A percentile compares a stretch with the other conserved stretches of the same genome.
Evolutionary conservation across 2,888 invertebrate species (phyloP).

Genomic region (Pyrocoelia pectoralis): DNA sequence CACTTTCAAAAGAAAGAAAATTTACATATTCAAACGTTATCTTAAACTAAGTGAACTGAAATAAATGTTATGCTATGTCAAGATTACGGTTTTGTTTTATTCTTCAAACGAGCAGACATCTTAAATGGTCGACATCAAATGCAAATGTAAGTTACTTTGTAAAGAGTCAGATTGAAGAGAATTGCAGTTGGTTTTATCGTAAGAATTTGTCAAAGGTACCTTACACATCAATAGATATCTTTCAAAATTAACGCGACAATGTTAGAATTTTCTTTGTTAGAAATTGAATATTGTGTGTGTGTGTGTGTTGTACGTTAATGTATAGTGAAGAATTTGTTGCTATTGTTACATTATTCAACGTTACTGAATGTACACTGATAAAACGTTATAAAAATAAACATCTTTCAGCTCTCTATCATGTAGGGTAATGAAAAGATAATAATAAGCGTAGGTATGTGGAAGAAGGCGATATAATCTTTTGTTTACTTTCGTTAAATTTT

Average conservation of each 20-base stretch:
- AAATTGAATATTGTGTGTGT: too few relatives aligned
- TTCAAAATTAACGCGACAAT: neutral
- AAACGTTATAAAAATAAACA: too few relatives aligned
- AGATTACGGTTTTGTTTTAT: constrained; percentile 1
- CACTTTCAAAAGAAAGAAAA: neutral
- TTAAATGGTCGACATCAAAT: constrained; percentile 6
- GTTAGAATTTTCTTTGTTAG: neutral
- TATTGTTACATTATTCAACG: neutral
- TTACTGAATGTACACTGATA: too few relatives aligned
- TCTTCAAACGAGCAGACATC: neutral
- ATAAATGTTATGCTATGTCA: neutral
- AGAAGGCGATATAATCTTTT: too few relatives aligned
- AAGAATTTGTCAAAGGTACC: constrained; percentile 15
- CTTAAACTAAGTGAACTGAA: neutral
- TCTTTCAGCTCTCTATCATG: too few relatives aligned
- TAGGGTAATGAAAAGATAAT: too few relatives aligned
- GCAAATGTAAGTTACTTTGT: constrained; percentile 14
- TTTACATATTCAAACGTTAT: neutral
- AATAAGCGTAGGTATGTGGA: too few relatives aligned
- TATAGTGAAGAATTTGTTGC: neutral
- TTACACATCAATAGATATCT: constrained; percentile 3
- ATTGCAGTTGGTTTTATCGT: constrained; percentile 7
- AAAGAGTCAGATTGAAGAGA: constrained; percentile 4
- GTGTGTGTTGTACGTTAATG: neutral
- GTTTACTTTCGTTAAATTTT: too few relatives aligned